Evolutionary conservation across 2,888 invertebrate genomes (phyloP).

Genomic region (Lepidonotus clava): DNA sequence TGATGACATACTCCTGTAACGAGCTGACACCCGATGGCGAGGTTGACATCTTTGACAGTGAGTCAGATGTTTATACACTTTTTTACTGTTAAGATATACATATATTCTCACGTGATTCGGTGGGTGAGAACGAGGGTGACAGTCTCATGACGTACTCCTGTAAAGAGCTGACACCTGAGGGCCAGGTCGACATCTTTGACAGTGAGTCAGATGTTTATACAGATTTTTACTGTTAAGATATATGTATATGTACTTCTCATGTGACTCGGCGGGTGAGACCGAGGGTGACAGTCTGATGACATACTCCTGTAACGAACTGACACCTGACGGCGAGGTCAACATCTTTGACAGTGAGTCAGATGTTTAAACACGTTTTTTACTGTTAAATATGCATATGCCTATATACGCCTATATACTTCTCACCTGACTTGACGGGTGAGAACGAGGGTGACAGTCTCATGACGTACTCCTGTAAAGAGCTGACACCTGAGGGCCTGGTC

Average conservation of each 20-base stretch:
- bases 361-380: too few species aligned
- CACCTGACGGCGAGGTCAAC: neutral
- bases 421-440: neutral
- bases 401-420: too few species aligned
- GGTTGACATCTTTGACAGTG: slow-evolving; percentile 10
- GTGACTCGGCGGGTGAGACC: neutral
- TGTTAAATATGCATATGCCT: too few species aligned
- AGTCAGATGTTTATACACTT: too few species aligned
- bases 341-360: slow-evolving; percentile 38
- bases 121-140: neutral
- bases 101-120: neutral
- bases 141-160: slow-evolving; percentile 22
- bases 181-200: neutral
- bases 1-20: slow-evolving; percentile 23
- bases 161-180: neutral
- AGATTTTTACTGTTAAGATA: neutral
- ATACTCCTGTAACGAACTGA: slow-evolving; percentile 10
- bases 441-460: slow-evolving; percentile 7
- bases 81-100: too few species aligned
- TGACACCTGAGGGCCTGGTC: neutral
- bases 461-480: slow-evolving; percentile 17
- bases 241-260: neutral
- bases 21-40: neutral
- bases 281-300: slow-evolving; percentile 8
- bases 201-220: neutral